Base-by-base conservation (phyloP, 2,113 vertebrate species). In the Lamprotornis superbus region DNA sequence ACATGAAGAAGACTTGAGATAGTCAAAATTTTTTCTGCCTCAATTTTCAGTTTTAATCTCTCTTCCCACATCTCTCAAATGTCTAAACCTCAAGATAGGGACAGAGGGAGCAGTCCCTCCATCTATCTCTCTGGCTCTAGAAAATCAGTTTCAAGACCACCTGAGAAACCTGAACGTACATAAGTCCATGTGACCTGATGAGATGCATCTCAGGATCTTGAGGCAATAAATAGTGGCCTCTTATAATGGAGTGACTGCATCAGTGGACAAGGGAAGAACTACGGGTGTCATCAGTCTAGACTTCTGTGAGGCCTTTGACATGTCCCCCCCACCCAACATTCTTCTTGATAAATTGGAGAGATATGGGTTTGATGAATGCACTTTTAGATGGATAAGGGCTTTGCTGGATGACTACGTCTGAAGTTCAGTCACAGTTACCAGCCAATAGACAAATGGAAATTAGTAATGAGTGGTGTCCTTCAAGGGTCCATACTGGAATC, bases 371-470 rank as follows among this genome's bases (percentile, higher is more conserved):
- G 52, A 60, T 21, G 9, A 55, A 35, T 64, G 7, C 15, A 46
- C 24, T 76, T 35, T 19, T 52, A 70, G 17, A 64, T 53, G n/a
- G 25, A 42, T n/a, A 47, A 60, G 27, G 8, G 49, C 16, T 30
- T 65, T 39, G 8, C 8, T n/a, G 40, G 11, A 42, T 49, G 19
- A 31, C 30, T 28, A 11, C 0, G 0, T 28, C 39, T 44, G 23
- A 65, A 67, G 12, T 47, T 33, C 28, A 65, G 17, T 27, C 46
- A 23, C 9, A 65, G 20, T 21, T 9, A 44, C 31, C 14, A 16
- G 15, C 15, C 56, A 69, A 22, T 5, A 39, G 64, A 39, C 30
- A 52, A 81, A 25, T 47, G 17, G 22, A 64, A 46, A 33, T 8
- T 10, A 25, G 30, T 10, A 57, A 35, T 52, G 18, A 57, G 13